These are phyloP conservation scores for Numida meleagris DNA, from an alignment of 2,113 vertebrate species.

Conservation along the genomic window DNA sequence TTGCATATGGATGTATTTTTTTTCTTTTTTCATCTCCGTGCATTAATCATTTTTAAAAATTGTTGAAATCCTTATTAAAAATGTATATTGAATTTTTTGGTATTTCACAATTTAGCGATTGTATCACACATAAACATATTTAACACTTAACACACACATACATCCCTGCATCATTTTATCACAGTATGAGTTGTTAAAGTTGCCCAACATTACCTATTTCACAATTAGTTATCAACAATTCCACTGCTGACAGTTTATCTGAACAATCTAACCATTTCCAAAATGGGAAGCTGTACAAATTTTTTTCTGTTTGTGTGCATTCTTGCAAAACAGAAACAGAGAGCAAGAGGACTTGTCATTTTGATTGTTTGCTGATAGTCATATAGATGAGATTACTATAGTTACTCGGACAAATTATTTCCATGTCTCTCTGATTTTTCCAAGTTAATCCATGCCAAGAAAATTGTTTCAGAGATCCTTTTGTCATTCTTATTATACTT, in stretches of 20 bases:
- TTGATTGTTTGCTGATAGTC: not conserved
- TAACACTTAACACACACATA: not conserved
- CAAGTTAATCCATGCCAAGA: not conserved
- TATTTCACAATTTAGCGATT: not conserved
- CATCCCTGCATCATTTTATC: not conserved
- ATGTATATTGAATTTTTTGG: not conserved
- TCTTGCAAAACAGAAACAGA: not conserved
- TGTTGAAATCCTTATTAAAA: not conserved
- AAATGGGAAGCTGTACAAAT: not conserved
- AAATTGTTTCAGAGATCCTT: not conserved
- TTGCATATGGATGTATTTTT: not conserved
- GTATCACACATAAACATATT: not conserved
- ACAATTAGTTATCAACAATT: not conserved
- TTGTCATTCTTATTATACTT: not conserved
- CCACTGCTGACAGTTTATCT: not conserved
- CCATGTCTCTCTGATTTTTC: not conserved
- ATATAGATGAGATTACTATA: not conserved
- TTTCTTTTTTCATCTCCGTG: not conserved
- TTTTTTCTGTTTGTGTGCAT: not conserved
- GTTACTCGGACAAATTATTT: not conserved
- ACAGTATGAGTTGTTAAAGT: not conserved
- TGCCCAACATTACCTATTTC: not conserved
- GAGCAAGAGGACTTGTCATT: not conserved
- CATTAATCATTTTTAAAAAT: not conserved
- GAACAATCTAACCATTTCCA: not conserved